A percentile compares a stretch with the other conserved stretches of the same genome.
Conservation (phyloP, 2,113 vertebrate species). For the Thinocorus orbignyianus region DNA sequence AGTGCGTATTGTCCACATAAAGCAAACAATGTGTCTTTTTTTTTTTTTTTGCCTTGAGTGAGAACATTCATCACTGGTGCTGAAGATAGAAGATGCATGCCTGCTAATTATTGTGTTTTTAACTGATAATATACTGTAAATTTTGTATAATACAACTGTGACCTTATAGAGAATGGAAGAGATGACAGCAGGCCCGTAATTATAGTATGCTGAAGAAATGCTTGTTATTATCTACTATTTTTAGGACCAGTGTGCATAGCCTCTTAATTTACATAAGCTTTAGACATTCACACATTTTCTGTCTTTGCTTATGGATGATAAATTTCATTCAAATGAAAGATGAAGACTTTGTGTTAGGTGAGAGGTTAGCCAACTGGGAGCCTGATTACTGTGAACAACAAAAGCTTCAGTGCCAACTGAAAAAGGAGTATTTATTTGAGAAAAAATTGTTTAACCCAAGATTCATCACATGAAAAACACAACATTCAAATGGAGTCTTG, state of each 20-base stretch:
- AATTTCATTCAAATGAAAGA: slow-evolving; percentile 79
- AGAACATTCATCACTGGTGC: slow-evolving; percentile 84
- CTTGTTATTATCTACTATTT: slow-evolving; percentile 84
- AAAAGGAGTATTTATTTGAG: slow-evolving; percentile 73
- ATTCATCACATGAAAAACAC: slow-evolving; percentile 56
- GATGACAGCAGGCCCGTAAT: slow-evolving; percentile 79
- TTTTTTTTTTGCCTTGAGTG: slow-evolving; percentile 63
- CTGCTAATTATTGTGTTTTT: slow-evolving; percentile 84
- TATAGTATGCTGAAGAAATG: slow-evolving; percentile 76
- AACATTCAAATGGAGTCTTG: slow-evolving; percentile 35
- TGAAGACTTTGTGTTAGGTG: slow-evolving; percentile 67
- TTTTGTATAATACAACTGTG: slow-evolving; percentile 77
- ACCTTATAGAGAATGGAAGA: slow-evolving; percentile 77
- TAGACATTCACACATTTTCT: slow-evolving; percentile 83
- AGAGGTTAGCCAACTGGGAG: slow-evolving; percentile 74
- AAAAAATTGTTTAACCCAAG: slow-evolving; percentile 72
- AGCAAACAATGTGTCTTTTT: slow-evolving; percentile 68
- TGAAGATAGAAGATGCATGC: slow-evolving; percentile 65
- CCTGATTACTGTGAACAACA: slow-evolving; percentile 72
- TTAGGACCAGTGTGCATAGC: slow-evolving; percentile 74
- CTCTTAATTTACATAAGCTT: slow-evolving; percentile 85
- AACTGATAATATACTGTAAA: slow-evolving; percentile 83
- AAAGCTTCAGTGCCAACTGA: slow-evolving; percentile 60
- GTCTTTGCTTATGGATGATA: slow-evolving; percentile 77
- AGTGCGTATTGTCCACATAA: slow-evolving; percentile 81